These are phyloP conservation scores for Microchrysa polita DNA, from an alignment of 2,888 invertebrate genomes.

Conservation along the genomic window DNA sequence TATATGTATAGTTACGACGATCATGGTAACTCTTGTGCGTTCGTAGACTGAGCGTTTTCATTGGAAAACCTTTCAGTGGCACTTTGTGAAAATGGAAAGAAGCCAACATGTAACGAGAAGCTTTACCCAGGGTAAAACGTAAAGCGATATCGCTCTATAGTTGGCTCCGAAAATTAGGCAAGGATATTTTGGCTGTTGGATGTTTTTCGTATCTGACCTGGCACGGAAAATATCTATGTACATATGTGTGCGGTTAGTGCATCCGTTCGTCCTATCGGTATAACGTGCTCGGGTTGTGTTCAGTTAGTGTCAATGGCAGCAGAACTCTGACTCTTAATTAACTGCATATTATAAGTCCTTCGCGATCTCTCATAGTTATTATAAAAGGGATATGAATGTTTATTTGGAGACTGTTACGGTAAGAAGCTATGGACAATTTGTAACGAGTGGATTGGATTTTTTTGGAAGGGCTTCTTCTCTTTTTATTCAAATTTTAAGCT, in stretches of 20 bases:
- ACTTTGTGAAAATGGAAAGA: constrained; percentile 31
- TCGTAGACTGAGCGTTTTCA: too few relatives aligned
- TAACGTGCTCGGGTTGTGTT: not conserved
- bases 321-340: constrained; percentile 37
- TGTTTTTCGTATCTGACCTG: not conserved
- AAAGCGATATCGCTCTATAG: constrained; percentile 9
- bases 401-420: not conserved
- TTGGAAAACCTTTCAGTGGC: not conserved
- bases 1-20: too few relatives aligned
- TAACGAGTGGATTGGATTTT: too few relatives aligned
- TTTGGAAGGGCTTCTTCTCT: too few relatives aligned
- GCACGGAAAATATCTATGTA: constrained; percentile 24
- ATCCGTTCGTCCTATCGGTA: not conserved
- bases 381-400: constrained; percentile 16
- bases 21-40: too few relatives aligned
- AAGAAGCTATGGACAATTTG: too few relatives aligned
- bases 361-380: constrained; percentile 31
- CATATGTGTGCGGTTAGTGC: too few relatives aligned
- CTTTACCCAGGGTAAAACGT: too few relatives aligned
- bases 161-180: not conserved
- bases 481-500: too few relatives aligned
- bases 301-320: not conserved
- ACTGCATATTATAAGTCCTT: constrained; percentile 39
- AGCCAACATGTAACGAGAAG: constrained; percentile 18
- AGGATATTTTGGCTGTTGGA: constrained; percentile 18